phyloP scores from a whole-genome alignment of 2,797 vertebrate species.

The Clarias pachynema region DNA sequence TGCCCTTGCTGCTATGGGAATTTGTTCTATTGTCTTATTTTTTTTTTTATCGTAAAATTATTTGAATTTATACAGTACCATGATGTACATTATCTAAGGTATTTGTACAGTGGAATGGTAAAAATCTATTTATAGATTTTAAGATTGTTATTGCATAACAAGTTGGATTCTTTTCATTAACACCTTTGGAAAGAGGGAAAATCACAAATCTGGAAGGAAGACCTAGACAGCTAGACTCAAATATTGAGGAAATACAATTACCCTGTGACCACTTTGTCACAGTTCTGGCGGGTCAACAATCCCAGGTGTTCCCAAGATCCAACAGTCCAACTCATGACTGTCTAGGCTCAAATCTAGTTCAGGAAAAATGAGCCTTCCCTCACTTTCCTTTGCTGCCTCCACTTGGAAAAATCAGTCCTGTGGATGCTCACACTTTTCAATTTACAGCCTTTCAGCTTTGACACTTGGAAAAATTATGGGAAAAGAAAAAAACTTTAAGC shows the following conservation, averaged over 20 bases:
- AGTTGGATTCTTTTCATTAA: neutral
- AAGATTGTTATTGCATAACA: neutral
- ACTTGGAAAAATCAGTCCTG: neutral
- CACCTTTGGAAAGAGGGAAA: constrained; percentile 1
- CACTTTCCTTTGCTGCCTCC: neutral
- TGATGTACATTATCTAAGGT: neutral
- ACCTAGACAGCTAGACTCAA: neutral
- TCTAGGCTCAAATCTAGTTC: constrained; percentile 23
- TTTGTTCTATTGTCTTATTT: neutral
- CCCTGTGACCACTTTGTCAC: constrained; percentile 6
- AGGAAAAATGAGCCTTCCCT: neutral
- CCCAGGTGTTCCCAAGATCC: constrained; percentile 55
- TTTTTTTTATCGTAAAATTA: neutral
- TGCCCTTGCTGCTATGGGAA: neutral
- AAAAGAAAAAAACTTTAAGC: neutral
- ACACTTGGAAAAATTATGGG: neutral
- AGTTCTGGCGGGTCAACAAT: neutral
- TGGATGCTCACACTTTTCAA: neutral
- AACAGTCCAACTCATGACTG: constrained; percentile 25
- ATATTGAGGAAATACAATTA: constrained; percentile 17
- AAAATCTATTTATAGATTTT: neutral
- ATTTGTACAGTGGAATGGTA: neutral
- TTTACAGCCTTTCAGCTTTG: neutral
- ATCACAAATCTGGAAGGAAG: constrained; percentile 10
- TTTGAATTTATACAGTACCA: neutral